Evolutionary conservation across 2,888 invertebrate genomes (phyloP), one percentile per base, ranked within the genome.

Genomic region (Crioceris asparagi): DNA sequence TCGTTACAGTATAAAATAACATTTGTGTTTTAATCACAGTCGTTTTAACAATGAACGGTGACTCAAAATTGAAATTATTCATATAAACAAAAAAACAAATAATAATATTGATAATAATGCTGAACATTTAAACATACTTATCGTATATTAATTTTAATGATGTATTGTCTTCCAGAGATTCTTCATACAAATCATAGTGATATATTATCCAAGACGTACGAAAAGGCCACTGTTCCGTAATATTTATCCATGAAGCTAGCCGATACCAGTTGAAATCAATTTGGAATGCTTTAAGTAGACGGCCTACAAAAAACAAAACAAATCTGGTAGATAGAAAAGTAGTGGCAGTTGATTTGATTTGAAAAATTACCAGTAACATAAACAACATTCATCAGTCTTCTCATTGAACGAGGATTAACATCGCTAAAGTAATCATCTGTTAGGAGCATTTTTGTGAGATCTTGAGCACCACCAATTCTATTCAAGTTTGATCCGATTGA

Each of bases 401-500:
- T 70, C 92, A 98, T 93, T 54, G 92, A 93, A 31, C 94, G 72
- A 0, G 97, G 98, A 69, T 96, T 98, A 45, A 98, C 92, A 64
- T 97, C 97, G 54, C 93, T 94, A 65, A 98, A 97, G 70, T 98
- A 98, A 65, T 97, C 96, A 59, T 96, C 96, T 1, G 94, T 94
- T 14, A 93, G 74, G 47, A 97, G 70, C 68, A 92, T 90, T 51
- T 87, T 80, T 27, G 86, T 67, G 49, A 51, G 62, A 60, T 64
- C 77, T 29, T 83, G 83, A 2, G 84, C 83, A 3, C 83, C 84
- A 1, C 80, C 53, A 6, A 53, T 51, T 37, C 83, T 71, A 64
- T 88, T 84, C 42, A 90, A 68, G 59, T 88, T 86, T 18, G 90
- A 90, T 16, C 88, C 90, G 40, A 92, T 83, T 2, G 90, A 90